These are phyloP conservation scores for Cotesia chilonis DNA, from an alignment of 1,140 invertebrate genomes.

Conservation along the genomic window DNA sequence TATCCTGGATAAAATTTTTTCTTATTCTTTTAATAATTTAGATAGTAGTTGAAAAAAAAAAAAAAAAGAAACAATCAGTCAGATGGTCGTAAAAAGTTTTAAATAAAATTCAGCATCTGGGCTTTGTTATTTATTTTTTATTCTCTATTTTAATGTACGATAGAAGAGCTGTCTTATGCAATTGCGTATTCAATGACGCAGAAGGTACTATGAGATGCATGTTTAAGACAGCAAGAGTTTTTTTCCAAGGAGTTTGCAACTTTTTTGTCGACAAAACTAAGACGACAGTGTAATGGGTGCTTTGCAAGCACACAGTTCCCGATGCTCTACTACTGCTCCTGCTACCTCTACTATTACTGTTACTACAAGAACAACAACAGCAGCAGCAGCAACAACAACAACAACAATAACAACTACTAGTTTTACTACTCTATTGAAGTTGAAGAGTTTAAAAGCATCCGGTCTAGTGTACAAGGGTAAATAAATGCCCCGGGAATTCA, in stretches of 20 bases:
- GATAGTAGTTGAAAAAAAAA: too few relatives aligned
- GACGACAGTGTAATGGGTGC: conserved; percentile 11
- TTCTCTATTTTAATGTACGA: too few relatives aligned
- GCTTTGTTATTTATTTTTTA: too few relatives aligned
- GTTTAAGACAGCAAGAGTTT: conserved; percentile 9
- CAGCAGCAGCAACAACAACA: neutral
- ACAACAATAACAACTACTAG: neutral
- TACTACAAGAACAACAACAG: neutral
- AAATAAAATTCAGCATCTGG: too few relatives aligned
- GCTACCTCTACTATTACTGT: too few relatives aligned
- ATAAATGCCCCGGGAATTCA: conserved; percentile 58
- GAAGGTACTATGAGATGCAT: conserved; percentile 12
- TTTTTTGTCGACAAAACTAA: conserved; percentile 2
- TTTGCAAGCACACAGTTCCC: conserved; percentile 1
- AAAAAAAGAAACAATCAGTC: too few relatives aligned
- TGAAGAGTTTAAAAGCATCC: conserved; percentile 26
- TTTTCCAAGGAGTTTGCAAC: neutral
- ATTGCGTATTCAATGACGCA: conserved; percentile 17
- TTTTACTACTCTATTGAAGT: conserved; percentile 4
- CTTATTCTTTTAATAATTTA: too few relatives aligned
- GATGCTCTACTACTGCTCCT: too few relatives aligned
- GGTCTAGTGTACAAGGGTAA: conserved; percentile 33
- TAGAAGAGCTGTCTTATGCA: conserved; percentile 2
- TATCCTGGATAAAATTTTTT: too few relatives aligned
- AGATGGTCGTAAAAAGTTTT: too few relatives aligned